A percentile compares a stretch with the other conserved stretches of the same genome.
Evolutionary conservation across 2,888 invertebrate species (phyloP).

Genomic region (Miltochrista miniata): DNA sequence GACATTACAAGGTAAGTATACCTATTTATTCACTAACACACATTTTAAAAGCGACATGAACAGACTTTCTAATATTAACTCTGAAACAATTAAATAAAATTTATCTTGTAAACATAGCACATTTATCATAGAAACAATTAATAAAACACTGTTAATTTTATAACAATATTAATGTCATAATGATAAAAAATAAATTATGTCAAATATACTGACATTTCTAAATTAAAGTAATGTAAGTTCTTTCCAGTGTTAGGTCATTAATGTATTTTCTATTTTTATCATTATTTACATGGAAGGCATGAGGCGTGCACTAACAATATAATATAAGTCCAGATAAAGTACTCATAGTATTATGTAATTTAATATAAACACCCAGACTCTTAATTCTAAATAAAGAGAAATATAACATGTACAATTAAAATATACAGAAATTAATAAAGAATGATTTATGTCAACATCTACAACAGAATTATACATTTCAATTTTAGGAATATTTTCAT

Average conservation of each 20-base stretch:
- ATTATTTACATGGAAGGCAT: conserved; percentile 80
- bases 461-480: conserved; percentile 48
- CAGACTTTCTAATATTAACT: conserved; percentile 22
- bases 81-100: conserved; percentile 21
- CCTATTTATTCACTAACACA: conserved; percentile 37
- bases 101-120: conserved; percentile 18
- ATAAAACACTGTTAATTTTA: conserved; percentile 27
- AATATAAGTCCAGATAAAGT: conserved; percentile 41
- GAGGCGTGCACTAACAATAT: conserved; percentile 59
- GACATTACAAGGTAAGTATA: conserved; percentile 22
- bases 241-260: conserved; percentile 33
- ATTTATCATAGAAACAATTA: conserved; percentile 35
- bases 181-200: conserved; percentile 8
- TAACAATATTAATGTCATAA: conserved; percentile 20
- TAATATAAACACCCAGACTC: conserved; percentile 31
- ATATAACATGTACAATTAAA: conserved; percentile 25
- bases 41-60: conserved; percentile 46
- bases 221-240: conserved; percentile 12
- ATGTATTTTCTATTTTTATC: conserved; percentile 42
- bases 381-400: conserved; percentile 37
- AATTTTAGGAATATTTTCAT: conserved; percentile 37
- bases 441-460: conserved; percentile 15
- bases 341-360: conserved; percentile 30
- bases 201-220: too few species aligned
- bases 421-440: not conserved